Conservation (phyloP, 2,113 vertebrate genomes). For the Burhinus oedicnemus region DNA sequence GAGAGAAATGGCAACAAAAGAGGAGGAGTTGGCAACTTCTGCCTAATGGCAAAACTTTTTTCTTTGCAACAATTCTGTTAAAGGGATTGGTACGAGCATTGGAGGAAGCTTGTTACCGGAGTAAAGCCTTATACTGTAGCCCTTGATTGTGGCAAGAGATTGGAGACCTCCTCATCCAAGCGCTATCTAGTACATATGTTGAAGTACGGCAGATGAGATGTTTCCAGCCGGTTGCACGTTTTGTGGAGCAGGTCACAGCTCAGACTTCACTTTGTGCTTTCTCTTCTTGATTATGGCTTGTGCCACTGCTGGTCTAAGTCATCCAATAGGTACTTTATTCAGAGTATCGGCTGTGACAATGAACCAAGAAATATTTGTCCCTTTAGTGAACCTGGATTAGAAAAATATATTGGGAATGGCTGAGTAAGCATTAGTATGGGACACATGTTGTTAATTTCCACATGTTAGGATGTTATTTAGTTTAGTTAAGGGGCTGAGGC, state of each 20-base stretch:
- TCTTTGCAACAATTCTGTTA: background rate
- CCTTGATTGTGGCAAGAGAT: background rate
- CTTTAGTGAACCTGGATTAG: background rate
- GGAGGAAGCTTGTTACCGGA: background rate
- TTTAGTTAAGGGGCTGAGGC: background rate
- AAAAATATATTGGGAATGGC: background rate
- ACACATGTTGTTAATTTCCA: background rate
- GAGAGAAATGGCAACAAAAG: background rate
- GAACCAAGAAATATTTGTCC: background rate
- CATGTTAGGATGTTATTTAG: background rate
- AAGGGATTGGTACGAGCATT: background rate
- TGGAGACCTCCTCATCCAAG: background rate
- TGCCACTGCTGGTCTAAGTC: background rate
- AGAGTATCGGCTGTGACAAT: background rate
- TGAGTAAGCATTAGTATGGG: background rate
- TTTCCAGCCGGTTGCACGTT: background rate
- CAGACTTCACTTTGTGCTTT: background rate
- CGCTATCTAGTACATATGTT: rapidly evolving
- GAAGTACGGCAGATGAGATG: background rate
- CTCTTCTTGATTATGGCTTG: background rate
- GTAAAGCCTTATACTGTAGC: background rate
- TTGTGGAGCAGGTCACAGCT: background rate
- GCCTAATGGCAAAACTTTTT: background rate
- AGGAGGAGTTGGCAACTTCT: background rate
- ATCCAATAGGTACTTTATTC: background rate